A percentile compares a stretch with the other conserved stretches of the same genome.
These are phyloP conservation scores for Pocillopora meandrina DNA, from an alignment of 92 coral and sea anemone species.

Conservation along the genomic window DNA sequence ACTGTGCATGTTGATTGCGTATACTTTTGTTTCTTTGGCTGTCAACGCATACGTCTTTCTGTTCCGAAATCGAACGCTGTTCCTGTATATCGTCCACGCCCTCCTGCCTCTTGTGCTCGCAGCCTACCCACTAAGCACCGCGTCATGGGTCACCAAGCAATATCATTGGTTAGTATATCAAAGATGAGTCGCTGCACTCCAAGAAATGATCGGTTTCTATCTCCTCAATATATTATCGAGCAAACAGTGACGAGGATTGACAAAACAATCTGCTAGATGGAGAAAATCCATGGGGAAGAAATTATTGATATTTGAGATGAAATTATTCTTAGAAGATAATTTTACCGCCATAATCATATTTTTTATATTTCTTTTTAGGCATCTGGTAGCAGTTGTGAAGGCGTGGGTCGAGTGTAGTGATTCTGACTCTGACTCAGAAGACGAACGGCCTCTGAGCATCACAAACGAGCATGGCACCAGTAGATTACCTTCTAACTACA, in stretches of 20 bases:
- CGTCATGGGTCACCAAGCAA: slow-evolving; percentile 91
- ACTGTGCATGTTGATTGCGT: slow-evolving; percentile 51
- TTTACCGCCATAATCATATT: neutral
- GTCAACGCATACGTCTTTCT: slow-evolving; percentile 84
- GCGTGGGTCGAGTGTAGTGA: slow-evolving; percentile 93
- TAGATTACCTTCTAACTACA: neutral
- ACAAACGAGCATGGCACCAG: neutral
- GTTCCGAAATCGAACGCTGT: slow-evolving; percentile 54
- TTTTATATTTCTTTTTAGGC: slow-evolving; percentile 35
- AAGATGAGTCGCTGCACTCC: neutral
- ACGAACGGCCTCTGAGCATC: slow-evolving; percentile 9
- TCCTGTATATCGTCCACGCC: slow-evolving; percentile 71
- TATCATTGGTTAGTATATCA: slow-evolving; percentile 68
- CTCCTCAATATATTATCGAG: too few species aligned
- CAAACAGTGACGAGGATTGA: too few species aligned
- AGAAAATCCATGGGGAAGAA: neutral
- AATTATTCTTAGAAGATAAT: too few species aligned
- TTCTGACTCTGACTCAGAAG: slow-evolving; percentile 69
- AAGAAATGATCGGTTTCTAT: too few species aligned
- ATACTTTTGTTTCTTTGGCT: slow-evolving; percentile 68
- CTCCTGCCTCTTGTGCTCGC: slow-evolving; percentile 75
- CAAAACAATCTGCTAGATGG: too few species aligned
- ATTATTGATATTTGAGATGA: too few species aligned
- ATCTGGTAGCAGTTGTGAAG: slow-evolving; percentile 75
- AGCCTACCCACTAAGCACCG: slow-evolving; percentile 75